These are phyloP conservation scores for Ctenodactylus gundi DNA, from an alignment of 2,113 vertebrate genomes.

Conservation along the genomic window DNA sequence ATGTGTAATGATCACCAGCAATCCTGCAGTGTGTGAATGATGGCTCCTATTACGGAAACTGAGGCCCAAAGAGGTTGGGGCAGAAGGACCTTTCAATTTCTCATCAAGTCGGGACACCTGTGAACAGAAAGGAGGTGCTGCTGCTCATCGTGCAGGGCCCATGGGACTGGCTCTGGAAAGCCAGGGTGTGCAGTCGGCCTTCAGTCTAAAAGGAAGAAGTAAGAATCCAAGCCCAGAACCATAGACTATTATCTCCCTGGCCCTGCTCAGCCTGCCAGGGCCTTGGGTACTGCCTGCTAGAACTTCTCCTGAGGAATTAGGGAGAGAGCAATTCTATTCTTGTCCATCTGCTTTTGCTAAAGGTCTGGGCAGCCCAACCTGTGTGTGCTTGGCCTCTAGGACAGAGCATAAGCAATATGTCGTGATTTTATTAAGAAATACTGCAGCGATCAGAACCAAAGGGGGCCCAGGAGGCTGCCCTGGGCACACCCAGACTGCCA, in stretches of 20 bases:
- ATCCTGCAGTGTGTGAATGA: background rate
- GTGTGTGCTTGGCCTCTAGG: background rate
- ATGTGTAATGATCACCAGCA: background rate
- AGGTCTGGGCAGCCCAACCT: background rate
- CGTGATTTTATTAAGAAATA: constrained; percentile 37
- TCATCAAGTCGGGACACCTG: background rate
- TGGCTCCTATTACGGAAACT: background rate
- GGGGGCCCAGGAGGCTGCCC: background rate
- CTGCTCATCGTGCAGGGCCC: background rate
- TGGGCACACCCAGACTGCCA: fast-evolving
- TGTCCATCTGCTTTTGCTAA: background rate
- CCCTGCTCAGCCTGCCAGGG: background rate
- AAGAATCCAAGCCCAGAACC: background rate
- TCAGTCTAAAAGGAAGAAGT: background rate
- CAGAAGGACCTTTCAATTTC: background rate
- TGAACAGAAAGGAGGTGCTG: background rate
- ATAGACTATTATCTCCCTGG: fast-evolving
- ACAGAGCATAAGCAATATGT: background rate
- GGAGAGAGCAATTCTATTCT: background rate
- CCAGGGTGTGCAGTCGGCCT: background rate
- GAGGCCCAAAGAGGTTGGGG: background rate
- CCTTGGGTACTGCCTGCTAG: background rate
- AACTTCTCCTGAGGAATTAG: background rate
- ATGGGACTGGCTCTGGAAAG: background rate
- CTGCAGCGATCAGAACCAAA: background rate